Percentiles rank a stretch among this genome's conserved stretches.
These are phyloP conservation scores for Anolis sagrei DNA, from an alignment of 2,113 vertebrate species.

Conservation along the genomic window DNA sequence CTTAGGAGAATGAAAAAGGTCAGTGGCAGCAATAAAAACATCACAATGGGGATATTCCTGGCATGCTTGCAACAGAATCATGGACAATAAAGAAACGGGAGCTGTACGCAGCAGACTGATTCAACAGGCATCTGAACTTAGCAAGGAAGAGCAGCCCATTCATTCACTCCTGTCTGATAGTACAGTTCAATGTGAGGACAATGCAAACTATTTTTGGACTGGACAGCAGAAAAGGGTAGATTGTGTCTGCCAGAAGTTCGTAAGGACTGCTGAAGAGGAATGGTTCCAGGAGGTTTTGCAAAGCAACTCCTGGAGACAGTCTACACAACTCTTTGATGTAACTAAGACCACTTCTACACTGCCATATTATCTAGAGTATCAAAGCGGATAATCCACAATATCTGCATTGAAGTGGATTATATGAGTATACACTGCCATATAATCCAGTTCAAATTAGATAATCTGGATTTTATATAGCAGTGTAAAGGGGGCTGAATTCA, in stretches of 20 bases:
- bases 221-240: background rate
- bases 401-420: too few relatives aligned
- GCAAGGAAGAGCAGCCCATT: background rate
- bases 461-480: too few relatives aligned
- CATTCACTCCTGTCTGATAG: background rate
- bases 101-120: background rate
- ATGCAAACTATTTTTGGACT: background rate
- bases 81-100: conserved; percentile 8
- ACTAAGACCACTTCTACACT: background rate
- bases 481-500: background rate
- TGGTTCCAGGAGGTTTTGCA: background rate
- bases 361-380: too few relatives aligned
- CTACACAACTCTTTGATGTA: background rate
- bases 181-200: background rate
- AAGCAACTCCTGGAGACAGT: background rate
- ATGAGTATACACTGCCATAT: too few relatives aligned
- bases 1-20: conserved; percentile 1
- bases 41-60: background rate
- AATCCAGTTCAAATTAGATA: too few relatives aligned
- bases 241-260: background rate
- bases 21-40: background rate
- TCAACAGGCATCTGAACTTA: background rate
- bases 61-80: background rate
- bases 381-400: too few relatives aligned
- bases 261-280: background rate